phyloP scores from a whole-genome alignment of 2,888 invertebrate species.

The Boloria selene region DNA sequence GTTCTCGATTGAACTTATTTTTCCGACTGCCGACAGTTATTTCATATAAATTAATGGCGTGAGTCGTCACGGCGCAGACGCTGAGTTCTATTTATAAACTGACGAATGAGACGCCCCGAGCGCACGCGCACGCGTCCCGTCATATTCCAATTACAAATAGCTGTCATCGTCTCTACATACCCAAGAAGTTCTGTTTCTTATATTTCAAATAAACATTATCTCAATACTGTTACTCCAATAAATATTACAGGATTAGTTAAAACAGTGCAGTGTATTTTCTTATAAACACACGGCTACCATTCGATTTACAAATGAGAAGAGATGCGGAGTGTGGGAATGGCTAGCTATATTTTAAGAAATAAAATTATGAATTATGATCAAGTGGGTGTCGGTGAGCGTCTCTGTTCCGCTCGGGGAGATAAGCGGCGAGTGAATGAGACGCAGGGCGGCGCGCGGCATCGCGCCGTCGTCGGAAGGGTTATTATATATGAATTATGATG shows the following conservation, averaged over 20 bases:
- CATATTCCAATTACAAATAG: slow-evolving; percentile 82
- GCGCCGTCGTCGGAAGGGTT: slow-evolving; percentile 76
- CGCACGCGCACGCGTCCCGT: slow-evolving; percentile 78
- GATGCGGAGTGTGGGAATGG: slow-evolving; percentile 56
- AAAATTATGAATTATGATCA: slow-evolving; percentile 82
- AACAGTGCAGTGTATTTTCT: slow-evolving; percentile 28
- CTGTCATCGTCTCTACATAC: slow-evolving; percentile 75
- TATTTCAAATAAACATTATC: slow-evolving; percentile 54
- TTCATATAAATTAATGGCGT: slow-evolving; percentile 83
- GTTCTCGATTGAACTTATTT: slow-evolving; percentile 78
- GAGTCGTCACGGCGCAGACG: slow-evolving; percentile 82
- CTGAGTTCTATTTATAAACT: slow-evolving; percentile 80
- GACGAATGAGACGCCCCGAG: slow-evolving; percentile 81
- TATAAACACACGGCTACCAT: slow-evolving; percentile 31
- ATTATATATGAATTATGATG: slow-evolving; percentile 83
- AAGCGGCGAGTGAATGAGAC: slow-evolving; percentile 66
- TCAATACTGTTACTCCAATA: slow-evolving; percentile 52
- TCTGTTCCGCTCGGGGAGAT: slow-evolving; percentile 60
- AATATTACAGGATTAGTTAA: slow-evolving; percentile 31
- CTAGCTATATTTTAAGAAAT: slow-evolving; percentile 62
- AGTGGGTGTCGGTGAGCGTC: slow-evolving; percentile 61
- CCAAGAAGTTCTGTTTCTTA: slow-evolving; percentile 59
- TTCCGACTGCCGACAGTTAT: slow-evolving; percentile 82
- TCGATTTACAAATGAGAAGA: slow-evolving; percentile 56
- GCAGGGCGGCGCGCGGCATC: slow-evolving; percentile 64